Conservation (phyloP, 2,888 invertebrate species). For the Protophormia terraenovae region DNA sequence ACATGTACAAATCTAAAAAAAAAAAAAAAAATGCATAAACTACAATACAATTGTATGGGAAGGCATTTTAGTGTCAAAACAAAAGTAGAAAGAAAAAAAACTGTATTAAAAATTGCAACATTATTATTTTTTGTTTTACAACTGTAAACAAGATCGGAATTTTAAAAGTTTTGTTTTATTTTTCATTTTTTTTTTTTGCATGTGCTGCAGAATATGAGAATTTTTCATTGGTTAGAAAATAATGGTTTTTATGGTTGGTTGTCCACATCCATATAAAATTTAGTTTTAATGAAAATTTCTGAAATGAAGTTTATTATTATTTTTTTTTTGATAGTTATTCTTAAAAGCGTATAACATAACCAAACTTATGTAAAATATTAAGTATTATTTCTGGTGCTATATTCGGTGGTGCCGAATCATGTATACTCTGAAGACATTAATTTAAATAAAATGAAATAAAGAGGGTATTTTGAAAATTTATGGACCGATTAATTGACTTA, state of each 20-base stretch:
- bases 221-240: not conserved
- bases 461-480: too few species aligned
- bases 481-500: too few species aligned
- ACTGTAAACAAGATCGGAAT: conserved; percentile 50
- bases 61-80: conserved; percentile 27
- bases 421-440: too few species aligned
- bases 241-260: not conserved
- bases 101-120: conserved; percentile 51
- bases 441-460: too few species aligned
- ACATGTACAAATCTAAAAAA: not conserved
- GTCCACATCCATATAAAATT: not conserved
- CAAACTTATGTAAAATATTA: too few species aligned
- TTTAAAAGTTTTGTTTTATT: conserved; percentile 17
- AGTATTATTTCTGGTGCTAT: too few species aligned
- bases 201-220: not conserved
- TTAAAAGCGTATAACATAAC: too few species aligned
- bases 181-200: not conserved
- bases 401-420: too few species aligned
- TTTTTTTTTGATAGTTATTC: too few species aligned
- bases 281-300: not conserved
- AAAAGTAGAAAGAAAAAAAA: conserved; percentile 1
- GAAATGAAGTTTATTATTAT: too few species aligned
- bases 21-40: not conserved
- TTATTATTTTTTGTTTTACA: conserved; percentile 57
- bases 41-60: conserved; percentile 30